phyloP scores from a whole-genome alignment of 2,888 invertebrate genomes.

The Agelastica alni region DNA sequence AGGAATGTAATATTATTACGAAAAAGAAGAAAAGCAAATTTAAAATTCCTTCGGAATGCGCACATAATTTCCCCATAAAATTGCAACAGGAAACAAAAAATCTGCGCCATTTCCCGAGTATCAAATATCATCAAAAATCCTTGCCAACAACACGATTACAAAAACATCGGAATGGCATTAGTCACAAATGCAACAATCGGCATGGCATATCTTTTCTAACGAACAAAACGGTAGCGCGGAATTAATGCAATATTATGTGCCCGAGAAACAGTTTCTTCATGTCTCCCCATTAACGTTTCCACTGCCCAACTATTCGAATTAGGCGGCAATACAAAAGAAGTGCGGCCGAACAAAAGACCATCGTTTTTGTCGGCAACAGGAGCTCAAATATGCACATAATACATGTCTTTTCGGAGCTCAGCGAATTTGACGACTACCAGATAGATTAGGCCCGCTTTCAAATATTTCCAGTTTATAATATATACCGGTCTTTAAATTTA shows the following conservation, averaged over 20 bases:
- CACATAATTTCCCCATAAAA: slow-evolving; percentile 4
- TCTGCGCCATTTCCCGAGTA: slow-evolving; percentile 16
- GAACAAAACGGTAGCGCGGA: slow-evolving; percentile 36
- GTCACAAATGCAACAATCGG: slow-evolving; percentile 32
- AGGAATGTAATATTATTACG: too few species aligned
- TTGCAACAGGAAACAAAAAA: slow-evolving; percentile 15
- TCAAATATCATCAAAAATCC: slow-evolving; percentile 28
- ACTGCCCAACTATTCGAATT: slow-evolving; percentile 51
- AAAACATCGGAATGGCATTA: slow-evolving; percentile 37
- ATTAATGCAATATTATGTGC: slow-evolving; percentile 40
- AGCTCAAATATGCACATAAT: slow-evolving; percentile 52
- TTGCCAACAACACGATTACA: slow-evolving; percentile 22
- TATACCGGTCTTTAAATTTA: slow-evolving; percentile 3
- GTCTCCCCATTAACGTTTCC: slow-evolving; percentile 49
- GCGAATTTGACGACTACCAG: slow-evolving; percentile 45
- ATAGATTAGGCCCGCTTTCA: slow-evolving; percentile 38
- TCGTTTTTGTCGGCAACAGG: slow-evolving; percentile 51
- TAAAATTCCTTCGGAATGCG: neutral
- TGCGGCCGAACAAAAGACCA: slow-evolving; percentile 49
- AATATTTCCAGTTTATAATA: slow-evolving; percentile 19
- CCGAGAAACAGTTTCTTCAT: slow-evolving; percentile 30
- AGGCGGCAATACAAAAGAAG: slow-evolving; percentile 53
- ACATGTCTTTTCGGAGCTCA: slow-evolving; percentile 41
- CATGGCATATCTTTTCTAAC: slow-evolving; percentile 27
- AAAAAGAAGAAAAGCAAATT: too few species aligned